Evolutionary conservation across 2,797 vertebrate genomes (phyloP).

Genomic region (Tadarida brasiliensis): DNA sequence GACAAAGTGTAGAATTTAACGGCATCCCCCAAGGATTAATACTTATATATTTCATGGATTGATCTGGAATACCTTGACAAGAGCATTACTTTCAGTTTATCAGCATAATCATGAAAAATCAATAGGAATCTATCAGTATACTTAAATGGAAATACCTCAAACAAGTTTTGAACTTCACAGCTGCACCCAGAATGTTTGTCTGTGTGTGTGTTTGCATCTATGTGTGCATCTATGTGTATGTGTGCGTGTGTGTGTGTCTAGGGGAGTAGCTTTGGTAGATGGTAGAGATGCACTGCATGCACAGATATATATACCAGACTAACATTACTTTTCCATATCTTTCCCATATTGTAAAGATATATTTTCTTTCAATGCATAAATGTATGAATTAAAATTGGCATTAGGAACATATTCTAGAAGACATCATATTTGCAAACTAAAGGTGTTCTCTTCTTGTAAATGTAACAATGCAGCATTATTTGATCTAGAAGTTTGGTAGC

Average conservation of each 20-base stretch:
- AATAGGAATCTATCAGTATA: not conserved
- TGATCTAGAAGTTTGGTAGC: not conserved
- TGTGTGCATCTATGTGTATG: not conserved
- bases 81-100: slow-evolving; percentile 9
- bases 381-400: slow-evolving; percentile 61
- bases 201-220: not conserved
- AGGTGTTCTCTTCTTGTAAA: not conserved
- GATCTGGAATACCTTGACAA: not conserved
- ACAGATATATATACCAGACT: not conserved
- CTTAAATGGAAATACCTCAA: not conserved
- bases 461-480: slow-evolving; percentile 77
- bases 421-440: slow-evolving; percentile 43
- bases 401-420: not conserved
- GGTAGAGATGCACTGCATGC: not conserved
- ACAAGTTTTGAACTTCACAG: slow-evolving; percentile 5
- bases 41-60: not conserved
- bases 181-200: not conserved
- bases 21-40: not conserved
- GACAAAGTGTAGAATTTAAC: slow-evolving; percentile 29
- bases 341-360: slow-evolving; percentile 14
- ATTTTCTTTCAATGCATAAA: slow-evolving; percentile 3
- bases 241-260: not conserved
- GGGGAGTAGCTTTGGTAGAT: not conserved
- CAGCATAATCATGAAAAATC: not conserved
- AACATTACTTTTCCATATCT: slow-evolving; percentile 15